phyloP scores from a whole-genome alignment of 23 tunicate species.

The Halocynthia aurantium region DNA sequence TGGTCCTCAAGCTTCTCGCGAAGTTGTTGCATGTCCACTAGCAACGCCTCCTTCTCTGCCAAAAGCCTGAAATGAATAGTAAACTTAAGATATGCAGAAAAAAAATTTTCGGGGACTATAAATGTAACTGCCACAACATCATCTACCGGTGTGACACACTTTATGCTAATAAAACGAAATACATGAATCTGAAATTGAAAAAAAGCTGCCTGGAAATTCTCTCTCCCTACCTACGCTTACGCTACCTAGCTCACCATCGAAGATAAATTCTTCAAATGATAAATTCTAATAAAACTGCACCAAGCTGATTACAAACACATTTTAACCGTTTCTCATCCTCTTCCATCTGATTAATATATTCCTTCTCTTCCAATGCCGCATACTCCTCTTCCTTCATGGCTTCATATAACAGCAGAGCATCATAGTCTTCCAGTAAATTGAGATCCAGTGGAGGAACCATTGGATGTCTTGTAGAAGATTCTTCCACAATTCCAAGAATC shows the following conservation, averaged over 20 bases:
- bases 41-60: background rate
- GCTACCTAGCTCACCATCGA: background rate
- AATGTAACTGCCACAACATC: too few relatives aligned
- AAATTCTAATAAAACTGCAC: background rate
- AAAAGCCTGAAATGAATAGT: background rate
- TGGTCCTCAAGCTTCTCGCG: background rate
- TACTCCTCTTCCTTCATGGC: background rate
- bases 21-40: background rate
- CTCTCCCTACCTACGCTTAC: too few relatives aligned
- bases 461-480: background rate
- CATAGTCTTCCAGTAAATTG: constrained; percentile 1
- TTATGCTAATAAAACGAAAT: too few relatives aligned
- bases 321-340: background rate
- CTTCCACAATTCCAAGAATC: too few relatives aligned
- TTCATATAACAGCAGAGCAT: background rate
- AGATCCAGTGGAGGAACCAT: constrained; percentile 4
- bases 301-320: background rate
- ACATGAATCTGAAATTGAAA: too few relatives aligned
- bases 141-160: too few relatives aligned
- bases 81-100: background rate
- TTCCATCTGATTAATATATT: background rate
- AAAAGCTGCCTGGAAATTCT: too few relatives aligned
- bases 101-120: background rate
- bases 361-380: background rate
- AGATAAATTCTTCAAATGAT: background rate